Base-by-base conservation (phyloP, 2,797 vertebrate genomes). In the Gallirallus australis region DNA sequence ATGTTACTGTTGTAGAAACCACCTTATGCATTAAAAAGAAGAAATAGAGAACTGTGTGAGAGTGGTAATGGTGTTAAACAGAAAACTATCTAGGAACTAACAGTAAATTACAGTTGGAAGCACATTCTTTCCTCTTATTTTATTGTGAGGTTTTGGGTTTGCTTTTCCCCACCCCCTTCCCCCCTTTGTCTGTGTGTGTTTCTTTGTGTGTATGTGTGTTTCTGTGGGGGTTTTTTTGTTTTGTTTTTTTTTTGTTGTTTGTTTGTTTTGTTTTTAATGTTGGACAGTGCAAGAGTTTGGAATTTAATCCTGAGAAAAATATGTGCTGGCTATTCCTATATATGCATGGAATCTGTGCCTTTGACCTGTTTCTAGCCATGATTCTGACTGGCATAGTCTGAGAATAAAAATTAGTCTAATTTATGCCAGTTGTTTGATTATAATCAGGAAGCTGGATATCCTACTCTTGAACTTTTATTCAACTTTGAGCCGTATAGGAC, bases 401-500 rank as follows among this genome's bases (percentile, higher is more conserved):
- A 83, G 40, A 76, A 88, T 64, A 82, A 57, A 30, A 37, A 59
- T 18, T 56, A 39, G 16, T 16, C 25, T 31, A 40, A 27, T 30
- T 71, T 86, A 84, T 72, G 15, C 15, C 28, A 19, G 5, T 35
- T 6, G 0, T 9, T 53, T 59, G 28, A 14, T 40, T 76, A 39
- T 8, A 40, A 15, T 82, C 78, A 60, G 19, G 64, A 59, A 75
- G 54, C 21, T 24, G 17, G 3, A 30, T 19, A 56, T 19, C 3
- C 6, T 82, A 31, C 13, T 1, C 1, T 16, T 70, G 20, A 45
- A 63, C 4, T 30, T 3, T 19, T 63, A 28, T 15, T 54, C 25
- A 42, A 0, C 5, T 28, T 37, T 1, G 4, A 45, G 11, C n/a
- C 7, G 16, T 8, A n/a, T 2, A 21, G 20, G 20, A 33, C 5